Base-by-base conservation (phyloP, 2,113 vertebrate genomes). In the Sander lucioperca region DNA sequence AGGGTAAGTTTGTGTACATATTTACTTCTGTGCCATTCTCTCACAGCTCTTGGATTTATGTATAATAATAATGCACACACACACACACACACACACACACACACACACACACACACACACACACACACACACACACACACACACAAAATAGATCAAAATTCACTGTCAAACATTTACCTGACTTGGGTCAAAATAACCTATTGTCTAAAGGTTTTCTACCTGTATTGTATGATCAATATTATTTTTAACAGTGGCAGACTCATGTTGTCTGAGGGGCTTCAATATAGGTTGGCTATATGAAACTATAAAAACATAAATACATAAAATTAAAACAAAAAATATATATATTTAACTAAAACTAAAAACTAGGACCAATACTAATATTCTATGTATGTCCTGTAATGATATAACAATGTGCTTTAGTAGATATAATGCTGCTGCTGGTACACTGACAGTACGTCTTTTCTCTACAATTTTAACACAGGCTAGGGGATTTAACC, bases 71-170 rank as follows among this genome's bases (percentile, higher is more conserved):
- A 36, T 8, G 8, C 25, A 51, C 33, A 18, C 21, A 12, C 30
- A 27, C 43, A 30, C 14, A 58, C 2, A 71, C 45, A 62, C 66
- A 43, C 64, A 51, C 47, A 33, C 59, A 19, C 16, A 57, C 27
- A 62, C 74, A 85, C 33, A 58, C 30, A 66, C 33, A 39, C 33
- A 57, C 27, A 43, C 39, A 43, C 39, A 43, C 39, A 43, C 39
- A 43, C 39, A 43, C 39, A 43, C 39, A 43, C 39, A 45, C 36
- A 57, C 16, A 25, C 27, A 70, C 3, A 45, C 13, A 50, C 64
- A 48, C 8, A 45, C 15, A 15, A 25, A 2, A 61, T 59, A 59
- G 54, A 51, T 21, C 12, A 33, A 3, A 25, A 15, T 61, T 11
- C 16, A 12, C 18, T 36, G 16, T 19, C 59, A 61, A 1, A 36